These are phyloP conservation scores for Myopa testacea DNA, from an alignment of 2,888 invertebrate genomes.

Conservation along the genomic window DNA sequence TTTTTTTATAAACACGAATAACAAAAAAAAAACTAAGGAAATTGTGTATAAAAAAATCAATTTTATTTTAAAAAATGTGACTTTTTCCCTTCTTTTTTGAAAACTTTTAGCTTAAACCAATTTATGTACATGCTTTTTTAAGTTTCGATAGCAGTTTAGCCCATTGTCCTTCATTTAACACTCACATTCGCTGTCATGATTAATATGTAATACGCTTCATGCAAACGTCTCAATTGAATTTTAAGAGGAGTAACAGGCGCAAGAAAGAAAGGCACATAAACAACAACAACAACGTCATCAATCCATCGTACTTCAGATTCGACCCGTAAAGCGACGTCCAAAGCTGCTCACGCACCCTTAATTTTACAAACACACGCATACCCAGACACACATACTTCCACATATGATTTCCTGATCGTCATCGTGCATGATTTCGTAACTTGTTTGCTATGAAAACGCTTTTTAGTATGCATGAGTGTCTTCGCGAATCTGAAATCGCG, in stretches of 20 bases:
- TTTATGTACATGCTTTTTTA: no score
- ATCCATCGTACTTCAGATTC: background rate
- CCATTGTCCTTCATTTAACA: background rate
- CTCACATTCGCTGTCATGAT: constrained; percentile 3
- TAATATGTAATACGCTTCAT: background rate
- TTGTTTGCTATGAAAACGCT: background rate
- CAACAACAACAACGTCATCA: no score
- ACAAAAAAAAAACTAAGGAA: no score
- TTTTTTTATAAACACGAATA: no score
- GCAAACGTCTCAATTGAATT: constrained; percentile 30
- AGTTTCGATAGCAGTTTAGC: background rate
- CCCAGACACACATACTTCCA: background rate
- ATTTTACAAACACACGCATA: background rate
- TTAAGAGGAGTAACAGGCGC: constrained; percentile 4
- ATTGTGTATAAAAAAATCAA: no score
- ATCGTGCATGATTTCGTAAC: background rate
- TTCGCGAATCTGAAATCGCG: no score
- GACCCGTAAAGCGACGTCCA: background rate
- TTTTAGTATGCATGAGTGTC: background rate
- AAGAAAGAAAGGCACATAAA: background rate
- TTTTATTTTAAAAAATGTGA: no score
- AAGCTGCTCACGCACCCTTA: background rate
- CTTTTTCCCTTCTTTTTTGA: no score
- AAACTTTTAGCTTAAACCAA: no score
- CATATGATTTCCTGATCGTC: background rate